Evolutionary conservation across 2,113 vertebrate genomes (phyloP).

Genomic region (Nerophis ophidion): DNA sequence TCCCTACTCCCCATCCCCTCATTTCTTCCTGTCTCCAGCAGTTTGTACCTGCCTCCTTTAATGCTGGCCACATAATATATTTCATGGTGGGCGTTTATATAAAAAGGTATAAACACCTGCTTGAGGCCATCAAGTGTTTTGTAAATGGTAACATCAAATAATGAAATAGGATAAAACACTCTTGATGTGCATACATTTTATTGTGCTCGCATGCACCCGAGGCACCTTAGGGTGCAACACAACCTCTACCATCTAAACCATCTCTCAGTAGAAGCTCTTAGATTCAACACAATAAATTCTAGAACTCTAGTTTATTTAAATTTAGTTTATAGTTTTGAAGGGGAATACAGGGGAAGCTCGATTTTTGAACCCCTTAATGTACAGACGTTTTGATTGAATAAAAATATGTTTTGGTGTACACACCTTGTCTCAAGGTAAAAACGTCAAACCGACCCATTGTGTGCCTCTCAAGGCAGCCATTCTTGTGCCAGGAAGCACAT

Average conservation of each 20-base stretch:
- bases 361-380: too few species aligned
- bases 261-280: constrained; percentile 17
- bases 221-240: constrained; percentile 21
- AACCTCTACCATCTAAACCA: constrained; percentile 23
- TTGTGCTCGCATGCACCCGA: neutral
- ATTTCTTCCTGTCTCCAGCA: constrained; percentile 18
- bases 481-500: too few species aligned
- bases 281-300: too few species aligned
- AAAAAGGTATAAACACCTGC: constrained; percentile 55
- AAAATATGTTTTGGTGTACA: too few species aligned
- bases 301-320: too few species aligned
- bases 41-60: constrained; percentile 19
- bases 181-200: too few species aligned
- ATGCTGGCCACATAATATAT: neutral
- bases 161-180: constrained; percentile 54
- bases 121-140: constrained; percentile 39
- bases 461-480: too few species aligned
- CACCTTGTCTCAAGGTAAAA: too few species aligned
- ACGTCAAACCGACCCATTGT: too few species aligned
- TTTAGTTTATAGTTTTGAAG: too few species aligned
- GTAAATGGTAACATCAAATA: constrained; percentile 7
- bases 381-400: too few species aligned
- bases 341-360: too few species aligned
- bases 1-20: constrained; percentile 38
- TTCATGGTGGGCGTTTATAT: constrained; percentile 63